phyloP scores from a whole-genome alignment of 2,888 invertebrate species.

The Trichopria drosophilae region DNA sequence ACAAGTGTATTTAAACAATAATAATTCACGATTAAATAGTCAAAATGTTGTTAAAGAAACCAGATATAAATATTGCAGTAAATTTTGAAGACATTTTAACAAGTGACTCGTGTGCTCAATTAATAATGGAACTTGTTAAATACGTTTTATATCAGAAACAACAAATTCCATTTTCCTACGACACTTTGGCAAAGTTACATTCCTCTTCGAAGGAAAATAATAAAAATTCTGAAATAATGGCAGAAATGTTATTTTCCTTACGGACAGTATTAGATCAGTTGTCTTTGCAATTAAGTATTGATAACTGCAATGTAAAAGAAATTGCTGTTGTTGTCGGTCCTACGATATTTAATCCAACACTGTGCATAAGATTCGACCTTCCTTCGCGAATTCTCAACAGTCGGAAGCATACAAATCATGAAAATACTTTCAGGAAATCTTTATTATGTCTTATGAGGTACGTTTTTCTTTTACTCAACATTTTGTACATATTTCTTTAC shows the following conservation, averaged over 20 bases:
- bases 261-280: conserved; percentile 46
- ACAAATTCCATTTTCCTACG: conserved; percentile 57
- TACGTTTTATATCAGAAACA: conserved; percentile 58
- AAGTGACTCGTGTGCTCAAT: conserved; percentile 51
- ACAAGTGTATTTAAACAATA: no score
- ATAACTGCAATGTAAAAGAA: conserved; percentile 48
- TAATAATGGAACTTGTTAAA: conserved; percentile 55
- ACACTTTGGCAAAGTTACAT: conserved; percentile 49
- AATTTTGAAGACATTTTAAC: conserved; percentile 54
- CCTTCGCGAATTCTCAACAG: conserved; percentile 48
- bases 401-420: conserved; percentile 45
- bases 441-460: conserved; percentile 55
- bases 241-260: conserved; percentile 41
- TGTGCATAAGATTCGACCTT: conserved; percentile 48
- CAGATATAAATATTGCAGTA: conserved; percentile 47
- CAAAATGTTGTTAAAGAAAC: conserved; percentile 41
- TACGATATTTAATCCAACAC: conserved; percentile 54
- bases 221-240: conserved; percentile 43
- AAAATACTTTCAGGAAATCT: conserved; percentile 53
- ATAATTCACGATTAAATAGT: no score
- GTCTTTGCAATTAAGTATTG: conserved; percentile 43
- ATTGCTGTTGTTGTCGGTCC: conserved; percentile 54
- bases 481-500: background rate
- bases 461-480: conserved; percentile 13
- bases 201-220: conserved; percentile 44